Conservation (phyloP, 1,140 invertebrate species). For the Eulimnadia texana region DNA sequence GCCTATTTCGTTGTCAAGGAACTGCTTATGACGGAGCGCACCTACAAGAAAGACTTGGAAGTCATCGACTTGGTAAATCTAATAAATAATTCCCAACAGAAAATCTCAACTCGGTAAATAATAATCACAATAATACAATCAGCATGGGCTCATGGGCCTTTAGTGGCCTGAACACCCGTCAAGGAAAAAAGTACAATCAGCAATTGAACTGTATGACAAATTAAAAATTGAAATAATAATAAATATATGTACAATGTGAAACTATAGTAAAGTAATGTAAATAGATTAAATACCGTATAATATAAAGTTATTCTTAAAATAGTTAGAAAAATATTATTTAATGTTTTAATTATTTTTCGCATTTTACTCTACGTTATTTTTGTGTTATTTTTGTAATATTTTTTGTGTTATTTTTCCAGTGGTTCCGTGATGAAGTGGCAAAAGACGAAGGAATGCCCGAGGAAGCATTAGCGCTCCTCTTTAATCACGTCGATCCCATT, state of each 20-base stretch:
- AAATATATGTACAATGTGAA: too few relatives aligned
- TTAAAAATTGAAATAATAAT: neutral
- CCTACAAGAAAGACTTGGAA: slow-evolving; percentile 87
- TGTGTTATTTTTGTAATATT: neutral
- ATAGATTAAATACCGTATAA: too few relatives aligned
- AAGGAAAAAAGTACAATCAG: neutral
- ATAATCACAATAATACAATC: too few relatives aligned
- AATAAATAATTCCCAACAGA: neutral
- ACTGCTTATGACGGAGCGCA: slow-evolving; percentile 85
- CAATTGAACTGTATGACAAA: neutral
- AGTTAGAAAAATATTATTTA: neutral
- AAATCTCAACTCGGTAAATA: too few relatives aligned
- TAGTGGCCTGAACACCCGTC: too few relatives aligned
- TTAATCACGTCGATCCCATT: slow-evolving; percentile 45
- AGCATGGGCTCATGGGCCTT: too few relatives aligned
- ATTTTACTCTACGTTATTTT: too few relatives aligned
- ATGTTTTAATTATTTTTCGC: too few relatives aligned
- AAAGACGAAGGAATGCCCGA: slow-evolving; percentile 39
- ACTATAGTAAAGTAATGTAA: too few relatives aligned
- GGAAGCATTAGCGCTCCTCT: slow-evolving; percentile 35
- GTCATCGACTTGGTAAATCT: slow-evolving; percentile 66
- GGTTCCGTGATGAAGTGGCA: slow-evolving; percentile 49
- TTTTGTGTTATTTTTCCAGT: slow-evolving; percentile 34
- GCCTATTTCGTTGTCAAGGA: slow-evolving; percentile 89
- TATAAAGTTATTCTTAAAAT: too few relatives aligned